Percentiles rank a stretch among this genome's conserved stretches.
These are phyloP conservation scores for Pyrgilauda ruficollis DNA, from an alignment of 2,113 vertebrate species.

Conservation along the genomic window DNA sequence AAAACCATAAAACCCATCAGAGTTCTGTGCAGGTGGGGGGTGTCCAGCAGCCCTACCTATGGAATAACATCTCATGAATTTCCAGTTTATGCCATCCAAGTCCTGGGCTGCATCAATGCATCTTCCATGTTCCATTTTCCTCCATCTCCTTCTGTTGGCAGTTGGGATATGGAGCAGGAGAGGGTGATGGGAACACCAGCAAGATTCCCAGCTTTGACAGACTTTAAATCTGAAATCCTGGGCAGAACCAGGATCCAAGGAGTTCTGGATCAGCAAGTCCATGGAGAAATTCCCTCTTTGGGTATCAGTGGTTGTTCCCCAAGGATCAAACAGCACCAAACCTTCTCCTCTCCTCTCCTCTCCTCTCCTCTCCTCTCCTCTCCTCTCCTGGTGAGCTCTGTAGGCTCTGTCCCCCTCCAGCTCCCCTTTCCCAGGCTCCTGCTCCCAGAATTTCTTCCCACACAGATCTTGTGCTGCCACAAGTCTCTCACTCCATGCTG, in stretches of 20 bases:
- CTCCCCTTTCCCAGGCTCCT: neutral
- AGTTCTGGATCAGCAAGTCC: neutral
- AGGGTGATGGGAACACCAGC: neutral
- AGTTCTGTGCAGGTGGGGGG: no score
- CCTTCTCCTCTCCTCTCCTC: neutral
- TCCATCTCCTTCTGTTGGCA: neutral
- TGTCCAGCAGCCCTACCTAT: neutral
- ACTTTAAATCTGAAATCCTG: neutral
- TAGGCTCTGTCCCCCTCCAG: neutral
- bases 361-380: neutral
- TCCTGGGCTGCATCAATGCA: rapidly evolving
- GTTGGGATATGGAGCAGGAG: neutral
- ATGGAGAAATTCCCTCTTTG: rapidly evolving
- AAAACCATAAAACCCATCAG: rapidly evolving
- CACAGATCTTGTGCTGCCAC: rapidly evolving
- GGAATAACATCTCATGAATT: neutral
- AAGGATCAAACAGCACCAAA: neutral
- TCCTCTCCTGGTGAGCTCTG: neutral
- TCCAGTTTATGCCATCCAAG: neutral
- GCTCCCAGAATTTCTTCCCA: neutral
- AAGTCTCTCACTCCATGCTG: rapidly evolving
- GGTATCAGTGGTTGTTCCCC: rapidly evolving
- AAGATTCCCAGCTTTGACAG: neutral
- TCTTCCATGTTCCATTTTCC: rapidly evolving
- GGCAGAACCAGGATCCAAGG: neutral